Base-by-base conservation (phyloP, 2,113 vertebrate genomes). In the Myiozetetes cayanensis region DNA sequence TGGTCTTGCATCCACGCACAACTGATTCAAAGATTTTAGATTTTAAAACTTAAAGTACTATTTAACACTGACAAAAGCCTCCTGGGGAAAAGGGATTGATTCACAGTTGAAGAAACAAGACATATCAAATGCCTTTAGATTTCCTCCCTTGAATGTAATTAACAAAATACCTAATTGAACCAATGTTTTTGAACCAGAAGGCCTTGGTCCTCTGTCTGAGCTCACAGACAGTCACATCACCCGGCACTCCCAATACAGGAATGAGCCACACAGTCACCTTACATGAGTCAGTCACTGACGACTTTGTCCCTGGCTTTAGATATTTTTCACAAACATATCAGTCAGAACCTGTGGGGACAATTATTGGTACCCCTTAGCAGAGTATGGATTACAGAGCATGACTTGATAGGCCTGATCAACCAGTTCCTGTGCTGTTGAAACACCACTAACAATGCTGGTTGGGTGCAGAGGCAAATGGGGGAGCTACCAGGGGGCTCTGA, bases 271-370 rank as follows among this genome's bases (percentile, higher is more conserved):
- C 18, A 41, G 33, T 56, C 71, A 56, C 58, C 39, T 67, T 46
- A 21, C 13, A 27, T 61, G 85, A 80, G 59, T 85, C 62, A 93
- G 53, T 47, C 39, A 47, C 21, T 65, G 35, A 21, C 87, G 59
- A 95, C 75, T 84, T 84, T 80, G 39, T 66, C 50, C 73, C 35
- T 72, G 55, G 58, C 63, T 96, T 80, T 4, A 87, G 85, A 39
- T 44, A 59, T 59, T 78, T 88, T 68, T 86, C 47, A 46, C 62
- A 90, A 50, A 93, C 50, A 78, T 37, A 56, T 28, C 23, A 43
- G 55, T 35, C 44, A 63, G 31, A 58, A 65, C 30, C 27, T 85
- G 62, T 68, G 33, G 16, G 21, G 14, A 61, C 47, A 68, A 23
- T 62, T 83, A 58, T 12, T 83, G 46, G 55, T 53, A 80, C 27